Evolutionary conservation across 2,797 vertebrate genomes (phyloP).

Genomic region (Borostomias antarcticus): DNA sequence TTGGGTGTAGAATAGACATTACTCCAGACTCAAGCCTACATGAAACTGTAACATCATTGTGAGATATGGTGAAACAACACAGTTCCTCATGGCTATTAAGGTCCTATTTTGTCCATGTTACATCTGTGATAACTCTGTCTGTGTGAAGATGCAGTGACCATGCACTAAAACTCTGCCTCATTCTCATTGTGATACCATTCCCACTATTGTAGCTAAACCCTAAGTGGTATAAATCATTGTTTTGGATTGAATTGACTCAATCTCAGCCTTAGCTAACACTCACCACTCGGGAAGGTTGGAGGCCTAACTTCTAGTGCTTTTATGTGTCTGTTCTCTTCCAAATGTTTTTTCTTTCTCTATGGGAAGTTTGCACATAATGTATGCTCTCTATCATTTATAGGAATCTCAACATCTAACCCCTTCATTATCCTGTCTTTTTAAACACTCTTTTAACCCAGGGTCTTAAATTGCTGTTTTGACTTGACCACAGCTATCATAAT

Average conservation of each 20-base stretch:
- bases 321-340: constrained; percentile 33
- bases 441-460: background rate
- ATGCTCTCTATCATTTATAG: constrained; percentile 27
- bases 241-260: constrained; percentile 23
- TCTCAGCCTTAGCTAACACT: constrained; percentile 49
- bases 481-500: background rate
- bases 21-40: constrained; percentile 18
- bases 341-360: constrained; percentile 24
- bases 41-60: background rate
- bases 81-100: background rate
- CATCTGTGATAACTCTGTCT: constrained; percentile 20
- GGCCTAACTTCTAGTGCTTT: constrained; percentile 45
- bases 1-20: constrained; percentile 6
- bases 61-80: constrained; percentile 21
- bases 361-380: constrained; percentile 20
- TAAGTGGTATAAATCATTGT: constrained; percentile 18
- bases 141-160: constrained; percentile 58
- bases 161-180: constrained; percentile 52
- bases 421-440: background rate
- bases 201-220: constrained; percentile 10
- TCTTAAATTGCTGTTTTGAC: background rate
- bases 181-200: constrained; percentile 18
- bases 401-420: constrained; percentile 14
- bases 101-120: constrained; percentile 24
- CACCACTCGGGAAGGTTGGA: constrained; percentile 51